phyloP scores from a whole-genome alignment of 1,140 invertebrate species.

The Octopus sinensis region DNA sequence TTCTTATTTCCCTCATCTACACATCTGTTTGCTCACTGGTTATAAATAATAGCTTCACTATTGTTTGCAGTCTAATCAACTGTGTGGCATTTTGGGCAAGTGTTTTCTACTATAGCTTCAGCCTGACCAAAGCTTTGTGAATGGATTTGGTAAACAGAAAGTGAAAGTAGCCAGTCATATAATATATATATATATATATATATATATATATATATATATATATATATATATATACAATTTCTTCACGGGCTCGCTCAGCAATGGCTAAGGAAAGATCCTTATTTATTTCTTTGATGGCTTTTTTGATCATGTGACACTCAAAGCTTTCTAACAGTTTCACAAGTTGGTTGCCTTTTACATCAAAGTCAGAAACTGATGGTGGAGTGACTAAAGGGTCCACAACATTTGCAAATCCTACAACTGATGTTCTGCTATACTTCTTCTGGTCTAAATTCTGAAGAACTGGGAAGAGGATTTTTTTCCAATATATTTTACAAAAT shows the following conservation, averaged over 20 bases:
- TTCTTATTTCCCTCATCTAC: too few relatives aligned
- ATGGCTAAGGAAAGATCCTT: constrained; percentile 51
- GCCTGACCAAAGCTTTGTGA: too few relatives aligned
- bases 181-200: too few relatives aligned
- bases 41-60: too few relatives aligned
- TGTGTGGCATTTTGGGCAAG: too few relatives aligned
- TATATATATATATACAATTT: too few relatives aligned
- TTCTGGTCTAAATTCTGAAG: constrained; percentile 51
- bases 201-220: too few relatives aligned
- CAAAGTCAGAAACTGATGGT: constrained; percentile 50
- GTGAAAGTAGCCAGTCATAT: too few relatives aligned
- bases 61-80: too few relatives aligned
- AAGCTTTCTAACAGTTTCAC: constrained; percentile 44
- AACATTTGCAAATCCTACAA: constrained; percentile 50
- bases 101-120: too few relatives aligned
- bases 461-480: constrained; percentile 48
- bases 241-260: constrained; percentile 52
- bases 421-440: constrained; percentile 50
- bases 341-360: constrained; percentile 51
- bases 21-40: too few relatives aligned
- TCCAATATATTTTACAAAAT: constrained; percentile 48
- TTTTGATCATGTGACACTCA: constrained; percentile 52
- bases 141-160: too few relatives aligned
- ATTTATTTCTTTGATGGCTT: constrained; percentile 47
- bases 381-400: constrained; percentile 52